Conservation (phyloP, 2,888 invertebrate species). For the Hypomecis punctinalis region DNA sequence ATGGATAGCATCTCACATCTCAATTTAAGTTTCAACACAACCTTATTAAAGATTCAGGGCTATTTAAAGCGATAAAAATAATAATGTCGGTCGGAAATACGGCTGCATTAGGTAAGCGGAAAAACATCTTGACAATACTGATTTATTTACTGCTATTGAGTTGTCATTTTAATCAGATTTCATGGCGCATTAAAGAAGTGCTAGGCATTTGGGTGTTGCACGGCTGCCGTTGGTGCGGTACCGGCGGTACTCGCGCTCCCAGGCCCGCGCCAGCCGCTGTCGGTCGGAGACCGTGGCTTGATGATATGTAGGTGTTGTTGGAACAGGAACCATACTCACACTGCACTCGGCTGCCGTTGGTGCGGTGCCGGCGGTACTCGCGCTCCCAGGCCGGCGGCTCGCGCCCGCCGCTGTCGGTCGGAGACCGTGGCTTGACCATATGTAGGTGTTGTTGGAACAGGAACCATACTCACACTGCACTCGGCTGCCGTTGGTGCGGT, state of each 20-base stretch:
- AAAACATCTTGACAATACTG: no score
- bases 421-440: slow-evolving; percentile 89
- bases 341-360: slow-evolving; percentile 94
- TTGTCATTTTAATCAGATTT: no score
- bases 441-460: slow-evolving; percentile 89
- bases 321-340: slow-evolving; percentile 87
- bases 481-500: no score
- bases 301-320: slow-evolving; percentile 71
- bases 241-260: no score
- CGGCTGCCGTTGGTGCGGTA: no score
- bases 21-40: slow-evolving; percentile 83
- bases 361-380: slow-evolving; percentile 90
- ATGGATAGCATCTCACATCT: slow-evolving; percentile 62
- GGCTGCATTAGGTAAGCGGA: no score
- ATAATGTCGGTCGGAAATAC: background rate
- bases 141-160: no score
- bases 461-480: slow-evolving; percentile 90
- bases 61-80: background rate
- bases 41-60: slow-evolving; percentile 14
- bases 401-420: slow-evolving; percentile 85
- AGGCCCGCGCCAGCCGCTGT: no score
- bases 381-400: slow-evolving; percentile 90
- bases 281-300: no score
- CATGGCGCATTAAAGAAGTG: no score
- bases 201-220: slow-evolving; percentile 85